A percentile compares a stretch with the other conserved stretches of the same genome.
phyloP scores from a whole-genome alignment of 2,797 vertebrate genomes.

The Pelochelys cantorii region DNA sequence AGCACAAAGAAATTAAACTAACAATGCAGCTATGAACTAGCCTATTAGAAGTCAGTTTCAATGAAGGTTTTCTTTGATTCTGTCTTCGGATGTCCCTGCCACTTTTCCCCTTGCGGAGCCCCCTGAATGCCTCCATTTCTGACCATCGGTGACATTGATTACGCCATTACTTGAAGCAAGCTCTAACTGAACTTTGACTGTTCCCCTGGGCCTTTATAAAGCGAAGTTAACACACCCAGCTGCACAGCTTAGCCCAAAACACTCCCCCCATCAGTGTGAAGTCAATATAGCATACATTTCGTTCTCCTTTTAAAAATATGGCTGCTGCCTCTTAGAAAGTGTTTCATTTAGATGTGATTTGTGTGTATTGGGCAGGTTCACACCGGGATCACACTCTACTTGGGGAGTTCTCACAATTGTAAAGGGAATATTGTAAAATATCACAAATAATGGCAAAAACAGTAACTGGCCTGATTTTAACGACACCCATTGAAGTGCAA shows the following conservation, averaged over 20 bases:
- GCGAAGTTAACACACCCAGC: not conserved
- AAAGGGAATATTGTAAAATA: too few relatives aligned
- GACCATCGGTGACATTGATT: not conserved
- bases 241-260: not conserved
- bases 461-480: not conserved
- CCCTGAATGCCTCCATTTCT: not conserved
- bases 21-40: constrained; percentile 42
- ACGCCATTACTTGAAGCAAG: constrained; percentile 16
- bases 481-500: not conserved
- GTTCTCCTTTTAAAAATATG: not conserved
- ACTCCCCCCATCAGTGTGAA: not conserved
- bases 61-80: constrained; percentile 34
- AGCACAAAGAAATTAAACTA: constrained; percentile 70
- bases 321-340: not conserved
- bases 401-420: too few relatives aligned
- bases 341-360: not conserved
- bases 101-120: constrained; percentile 17
- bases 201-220: not conserved
- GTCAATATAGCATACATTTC: not conserved
- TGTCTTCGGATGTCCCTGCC: constrained; percentile 12
- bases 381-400: fast-evolving
- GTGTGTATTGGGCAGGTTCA: not conserved
- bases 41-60: constrained; percentile 55
- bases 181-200: not conserved
- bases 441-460: too few relatives aligned